A percentile compares a stretch with the other conserved stretches of the same genome.
These are phyloP conservation scores for Haplochromis vanheusdeni DNA, from an alignment of 2,113 vertebrate genomes.

Conservation along the genomic window DNA sequence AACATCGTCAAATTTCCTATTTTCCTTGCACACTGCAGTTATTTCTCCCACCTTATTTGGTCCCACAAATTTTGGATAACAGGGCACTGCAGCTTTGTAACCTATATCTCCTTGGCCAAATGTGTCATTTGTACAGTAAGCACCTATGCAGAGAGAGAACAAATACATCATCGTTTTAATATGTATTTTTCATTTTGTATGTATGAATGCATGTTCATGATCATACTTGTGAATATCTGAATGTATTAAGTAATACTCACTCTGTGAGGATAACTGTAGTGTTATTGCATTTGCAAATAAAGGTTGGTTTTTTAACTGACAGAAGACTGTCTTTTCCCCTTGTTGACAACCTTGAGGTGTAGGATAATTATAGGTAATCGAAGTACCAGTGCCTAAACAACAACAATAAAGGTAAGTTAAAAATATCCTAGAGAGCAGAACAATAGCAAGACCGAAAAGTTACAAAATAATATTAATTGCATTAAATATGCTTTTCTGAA, in stretches of 20 bases:
- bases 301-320: fast-evolving
- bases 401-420: too few relatives aligned
- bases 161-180: background rate
- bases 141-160: background rate
- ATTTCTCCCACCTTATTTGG: background rate
- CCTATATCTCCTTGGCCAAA: background rate
- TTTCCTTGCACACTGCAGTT: background rate
- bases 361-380: too few relatives aligned
- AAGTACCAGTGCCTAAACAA: too few relatives aligned
- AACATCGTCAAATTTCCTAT: background rate
- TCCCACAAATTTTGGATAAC: too few relatives aligned
- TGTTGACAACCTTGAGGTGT: too few relatives aligned
- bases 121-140: fast-evolving
- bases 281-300: fast-evolving
- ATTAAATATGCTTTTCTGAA: background rate
- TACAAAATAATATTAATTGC: background rate
- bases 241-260: background rate
- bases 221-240: background rate
- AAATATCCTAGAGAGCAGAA: background rate
- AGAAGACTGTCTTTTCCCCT: too few relatives aligned
- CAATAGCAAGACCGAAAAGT: background rate
- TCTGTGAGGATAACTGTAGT: background rate
- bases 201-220: background rate
- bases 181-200: background rate
- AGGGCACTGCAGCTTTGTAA: fast-evolving